A percentile compares a stretch with the other conserved stretches of the same genome.
Conservation (phyloP, 1,140 invertebrate species). For the Bombus waltoni region DNA sequence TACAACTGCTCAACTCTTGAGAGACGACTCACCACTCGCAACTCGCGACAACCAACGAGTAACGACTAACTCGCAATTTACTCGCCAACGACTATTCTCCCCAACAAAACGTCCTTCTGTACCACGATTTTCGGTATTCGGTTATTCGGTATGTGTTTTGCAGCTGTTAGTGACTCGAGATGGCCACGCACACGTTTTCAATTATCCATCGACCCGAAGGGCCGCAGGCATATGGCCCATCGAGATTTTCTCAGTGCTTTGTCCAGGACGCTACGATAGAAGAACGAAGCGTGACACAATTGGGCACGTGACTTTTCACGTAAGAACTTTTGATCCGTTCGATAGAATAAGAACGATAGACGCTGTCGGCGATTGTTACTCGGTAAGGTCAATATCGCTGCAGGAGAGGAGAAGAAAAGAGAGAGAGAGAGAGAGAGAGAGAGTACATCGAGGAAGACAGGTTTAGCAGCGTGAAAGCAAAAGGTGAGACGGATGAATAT, state of each 20-base stretch:
- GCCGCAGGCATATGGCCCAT: too few species aligned
- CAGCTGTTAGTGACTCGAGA: too few species aligned
- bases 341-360: neutral
- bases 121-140: too few species aligned
- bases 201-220: too few species aligned
- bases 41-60: too few species aligned
- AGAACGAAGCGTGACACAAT: neutral
- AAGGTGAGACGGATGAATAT: constrained; percentile 33
- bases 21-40: too few species aligned
- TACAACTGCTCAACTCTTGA: too few species aligned
- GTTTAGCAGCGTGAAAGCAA: neutral
- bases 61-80: too few species aligned
- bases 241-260: too few species aligned
- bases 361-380: neutral
- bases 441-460: neutral
- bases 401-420: neutral
- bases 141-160: too few species aligned
- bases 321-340: neutral
- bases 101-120: fast-evolving
- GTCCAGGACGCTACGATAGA: fast-evolving
- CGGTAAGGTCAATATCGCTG: neutral
- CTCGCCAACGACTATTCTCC: too few species aligned
- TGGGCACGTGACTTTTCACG: neutral
- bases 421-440: neutral
- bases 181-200: too few species aligned